Evolutionary conservation across 2,113 vertebrate genomes (phyloP).

Genomic region (Oxygymnocypris stewartii): DNA sequence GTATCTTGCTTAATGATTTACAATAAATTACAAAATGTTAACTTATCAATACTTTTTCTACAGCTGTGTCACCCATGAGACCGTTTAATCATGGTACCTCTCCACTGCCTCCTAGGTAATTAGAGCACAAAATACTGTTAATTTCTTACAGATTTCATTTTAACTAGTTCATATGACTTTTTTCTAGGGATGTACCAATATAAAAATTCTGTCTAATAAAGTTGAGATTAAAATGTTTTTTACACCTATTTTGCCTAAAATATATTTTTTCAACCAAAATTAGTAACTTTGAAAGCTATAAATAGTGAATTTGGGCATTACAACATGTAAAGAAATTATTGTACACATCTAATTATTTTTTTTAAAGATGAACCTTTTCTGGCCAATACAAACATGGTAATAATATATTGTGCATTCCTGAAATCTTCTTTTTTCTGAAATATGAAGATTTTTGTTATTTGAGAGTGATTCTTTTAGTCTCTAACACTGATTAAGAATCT

Average conservation of each 20-base stretch:
- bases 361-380: background rate
- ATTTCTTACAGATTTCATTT: background rate
- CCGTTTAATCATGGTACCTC: background rate
- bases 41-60: background rate
- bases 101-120: conserved; percentile 47
- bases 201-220: background rate
- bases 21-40: background rate
- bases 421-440: background rate
- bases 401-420: background rate
- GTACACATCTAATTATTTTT: too few species aligned
- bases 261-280: background rate
- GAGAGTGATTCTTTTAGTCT: background rate
- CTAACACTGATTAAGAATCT: background rate
- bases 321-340: too few species aligned
- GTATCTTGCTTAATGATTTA: background rate
- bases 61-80: conserved; percentile 45
- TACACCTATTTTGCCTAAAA: background rate
- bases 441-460: background rate
- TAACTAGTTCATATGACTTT: background rate
- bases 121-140: background rate
- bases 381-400: too few species aligned
- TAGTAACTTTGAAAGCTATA: background rate
- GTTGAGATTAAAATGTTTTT: background rate
- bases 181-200: background rate
- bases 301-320: background rate